Percentiles rank a stretch among this genome's conserved stretches.
phyloP scores from a whole-genome alignment of 2,113 vertebrate genomes.

The Scophthalmus maximus region DNA sequence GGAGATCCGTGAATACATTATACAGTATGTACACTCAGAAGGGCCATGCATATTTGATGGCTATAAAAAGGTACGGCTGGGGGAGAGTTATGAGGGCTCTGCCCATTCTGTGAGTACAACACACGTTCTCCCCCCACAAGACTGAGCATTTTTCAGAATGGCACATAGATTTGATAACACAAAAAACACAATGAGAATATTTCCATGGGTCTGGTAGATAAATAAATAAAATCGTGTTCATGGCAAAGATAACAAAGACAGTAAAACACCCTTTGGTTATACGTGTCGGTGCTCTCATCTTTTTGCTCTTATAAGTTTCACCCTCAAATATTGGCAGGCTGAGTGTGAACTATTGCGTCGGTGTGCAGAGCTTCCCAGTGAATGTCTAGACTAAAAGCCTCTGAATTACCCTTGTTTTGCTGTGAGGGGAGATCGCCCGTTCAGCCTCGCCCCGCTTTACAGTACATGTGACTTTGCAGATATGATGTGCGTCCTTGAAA shows the following conservation, averaged over 20 bases:
- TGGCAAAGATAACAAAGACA: neutral
- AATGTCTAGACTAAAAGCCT: slow-evolving; percentile 5
- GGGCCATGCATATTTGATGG: slow-evolving; percentile 77
- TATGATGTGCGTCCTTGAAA: slow-evolving; percentile 81
- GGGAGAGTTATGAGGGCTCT: slow-evolving; percentile 25
- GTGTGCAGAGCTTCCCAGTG: neutral
- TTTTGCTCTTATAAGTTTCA: slow-evolving; percentile 13
- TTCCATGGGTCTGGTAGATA: neutral
- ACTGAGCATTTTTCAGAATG: neutral
- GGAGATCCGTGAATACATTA: slow-evolving; percentile 69
- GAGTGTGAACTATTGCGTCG: neutral
- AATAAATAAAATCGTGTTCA: neutral
- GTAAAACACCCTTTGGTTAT: too few species aligned
- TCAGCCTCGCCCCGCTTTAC: slow-evolving; percentile 53
- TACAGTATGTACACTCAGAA: slow-evolving; percentile 48
- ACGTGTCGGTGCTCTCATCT: neutral
- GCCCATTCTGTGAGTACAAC: slow-evolving; percentile 17
- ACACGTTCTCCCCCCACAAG: slow-evolving; percentile 9
- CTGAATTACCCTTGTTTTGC: slow-evolving; percentile 10
- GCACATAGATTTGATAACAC: neutral
- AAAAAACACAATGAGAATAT: neutral
- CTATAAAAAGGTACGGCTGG: slow-evolving; percentile 59
- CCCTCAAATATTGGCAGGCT: slow-evolving; percentile 12
- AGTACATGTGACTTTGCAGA: slow-evolving; percentile 83
- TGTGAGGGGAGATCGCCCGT: slow-evolving; percentile 44